Evolutionary conservation across 2,113 vertebrate genomes (phyloP), one percentile per base, ranked within the genome.

Genomic region (Chinchilla lanigera): DNA sequence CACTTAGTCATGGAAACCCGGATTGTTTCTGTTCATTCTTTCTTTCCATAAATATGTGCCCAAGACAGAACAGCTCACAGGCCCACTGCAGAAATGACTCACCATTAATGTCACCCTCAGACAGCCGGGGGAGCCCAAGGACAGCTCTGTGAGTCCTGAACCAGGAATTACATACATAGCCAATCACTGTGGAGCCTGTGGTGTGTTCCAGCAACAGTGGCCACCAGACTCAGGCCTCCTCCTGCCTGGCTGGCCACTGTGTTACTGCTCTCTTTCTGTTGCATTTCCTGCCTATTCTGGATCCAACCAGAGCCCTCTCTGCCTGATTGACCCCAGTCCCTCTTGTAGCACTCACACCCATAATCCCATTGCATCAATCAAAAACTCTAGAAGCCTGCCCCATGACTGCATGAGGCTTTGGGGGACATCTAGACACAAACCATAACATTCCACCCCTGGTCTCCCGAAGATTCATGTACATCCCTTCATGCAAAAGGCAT

Each of bases 251-350:
- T 65, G 41, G 50, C 14, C 22, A 84, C 61, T 30, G 9, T 38
- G 47, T 33, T 63, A 1, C 78, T 60, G 86, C 54, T 33, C 38
- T 69, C 47, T 50, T 85, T 82, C 16, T 93, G 5, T 78, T 85
- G 86, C 96, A 80, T 94, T 94, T 95, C 17, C 73, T 92, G 78
- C 28, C 58, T 77, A 30, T 89, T 85, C 71, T 67, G 13, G 52
- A 54, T 89, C 58, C 12, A 58, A n/a, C 13, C 33, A 82, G 93
- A 93, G 86, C 26, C 13, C 7, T 86, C 1, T n/a, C 3, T 84
- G 12, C 2, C 28, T 73, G 19, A 44, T 11, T 83, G 38, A 73
- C 41, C 8, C 20, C 26, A 65, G 20, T 52, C 52, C 47, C 33
- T 69, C 28, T 56, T 41, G 3, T 63, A 94, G 16, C 47, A 61